These are phyloP conservation scores for Plutomurus gul DNA, from an alignment of 1,140 invertebrate species.

Conservation along the genomic window DNA sequence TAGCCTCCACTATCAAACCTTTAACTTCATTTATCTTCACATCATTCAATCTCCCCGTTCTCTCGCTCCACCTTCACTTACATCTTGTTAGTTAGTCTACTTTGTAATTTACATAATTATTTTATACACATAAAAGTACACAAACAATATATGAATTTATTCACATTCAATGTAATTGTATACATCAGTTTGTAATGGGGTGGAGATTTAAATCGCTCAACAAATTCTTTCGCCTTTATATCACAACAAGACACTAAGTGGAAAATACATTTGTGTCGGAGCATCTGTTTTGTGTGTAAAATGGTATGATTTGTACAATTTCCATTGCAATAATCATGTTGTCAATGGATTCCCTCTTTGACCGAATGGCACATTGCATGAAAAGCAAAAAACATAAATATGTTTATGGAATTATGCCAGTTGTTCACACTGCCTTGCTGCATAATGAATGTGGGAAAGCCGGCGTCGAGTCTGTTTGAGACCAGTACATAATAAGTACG, in stretches of 20 bases:
- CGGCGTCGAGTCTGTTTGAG: not conserved
- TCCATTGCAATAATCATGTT: not conserved
- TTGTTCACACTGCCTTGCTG: not conserved
- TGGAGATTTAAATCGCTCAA: too few relatives aligned
- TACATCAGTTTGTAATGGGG: too few relatives aligned
- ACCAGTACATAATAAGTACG: too few relatives aligned
- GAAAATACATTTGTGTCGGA: not conserved
- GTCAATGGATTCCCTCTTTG: not conserved
- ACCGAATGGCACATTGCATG: not conserved
- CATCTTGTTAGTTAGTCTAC: conserved; percentile 4
- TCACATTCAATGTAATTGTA: too few relatives aligned
- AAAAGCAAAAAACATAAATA: not conserved
- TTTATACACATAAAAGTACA: too few relatives aligned
- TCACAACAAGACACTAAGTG: too few relatives aligned
- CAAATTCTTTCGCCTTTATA: too few relatives aligned
- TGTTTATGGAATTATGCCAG: conserved; percentile 1
- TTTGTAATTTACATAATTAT: too few relatives aligned
- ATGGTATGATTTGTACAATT: not conserved
- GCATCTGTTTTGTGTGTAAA: not conserved
- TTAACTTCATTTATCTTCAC: not conserved
- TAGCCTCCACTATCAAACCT: not conserved
- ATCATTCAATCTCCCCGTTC: conserved; percentile 2
- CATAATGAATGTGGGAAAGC: conserved; percentile 45
- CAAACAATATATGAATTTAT: too few relatives aligned
- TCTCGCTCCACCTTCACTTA: too few relatives aligned